These are phyloP conservation scores for Heliopora coerulea DNA, from an alignment of 92 coral and sea anemone species.

Conservation along the genomic window DNA sequence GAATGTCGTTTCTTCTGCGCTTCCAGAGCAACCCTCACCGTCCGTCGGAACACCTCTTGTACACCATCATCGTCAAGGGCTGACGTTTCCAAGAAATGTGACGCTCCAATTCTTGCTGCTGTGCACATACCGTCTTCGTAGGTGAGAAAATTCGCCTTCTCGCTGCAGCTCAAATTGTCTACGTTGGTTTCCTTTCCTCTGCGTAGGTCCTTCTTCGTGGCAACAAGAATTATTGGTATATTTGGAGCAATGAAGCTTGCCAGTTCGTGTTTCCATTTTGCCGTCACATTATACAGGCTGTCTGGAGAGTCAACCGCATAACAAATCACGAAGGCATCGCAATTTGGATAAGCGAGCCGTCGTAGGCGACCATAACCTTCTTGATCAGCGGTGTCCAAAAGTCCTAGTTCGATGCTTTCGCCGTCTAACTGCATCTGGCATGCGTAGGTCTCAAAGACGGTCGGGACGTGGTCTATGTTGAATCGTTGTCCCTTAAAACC, in stretches of 20 bases:
- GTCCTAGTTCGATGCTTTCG: slow-evolving; percentile 38
- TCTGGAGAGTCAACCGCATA: slow-evolving; percentile 56
- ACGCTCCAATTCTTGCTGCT: slow-evolving; percentile 23
- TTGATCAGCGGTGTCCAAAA: slow-evolving; percentile 91
- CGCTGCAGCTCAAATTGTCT: slow-evolving; percentile 27
- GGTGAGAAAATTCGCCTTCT: background rate
- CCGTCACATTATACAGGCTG: slow-evolving; percentile 11
- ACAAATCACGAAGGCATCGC: slow-evolving; percentile 76
- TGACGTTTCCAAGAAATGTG: slow-evolving; percentile 28
- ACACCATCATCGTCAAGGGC: slow-evolving; percentile 26
- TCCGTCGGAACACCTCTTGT: slow-evolving; percentile 14
- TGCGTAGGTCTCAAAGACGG: slow-evolving; percentile 71
- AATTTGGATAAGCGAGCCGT: slow-evolving; percentile 70
- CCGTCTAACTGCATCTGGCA: slow-evolving; percentile 46
- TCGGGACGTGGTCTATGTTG: slow-evolving; percentile 68
- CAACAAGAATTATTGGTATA: slow-evolving; percentile 25
- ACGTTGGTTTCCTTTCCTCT: slow-evolving; percentile 21
- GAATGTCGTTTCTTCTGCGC: background rate
- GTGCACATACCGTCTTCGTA: slow-evolving; percentile 35
- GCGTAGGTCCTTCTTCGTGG: slow-evolving; percentile 40
- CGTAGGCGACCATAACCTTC: slow-evolving; percentile 88
- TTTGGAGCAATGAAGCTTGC: slow-evolving; percentile 24
- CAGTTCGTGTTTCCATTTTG: slow-evolving; percentile 33
- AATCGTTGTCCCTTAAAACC: slow-evolving; percentile 49
- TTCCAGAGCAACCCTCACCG: slow-evolving; percentile 27